Conservation (phyloP, 2,797 vertebrate genomes). For the Octomys mimax region DNA sequence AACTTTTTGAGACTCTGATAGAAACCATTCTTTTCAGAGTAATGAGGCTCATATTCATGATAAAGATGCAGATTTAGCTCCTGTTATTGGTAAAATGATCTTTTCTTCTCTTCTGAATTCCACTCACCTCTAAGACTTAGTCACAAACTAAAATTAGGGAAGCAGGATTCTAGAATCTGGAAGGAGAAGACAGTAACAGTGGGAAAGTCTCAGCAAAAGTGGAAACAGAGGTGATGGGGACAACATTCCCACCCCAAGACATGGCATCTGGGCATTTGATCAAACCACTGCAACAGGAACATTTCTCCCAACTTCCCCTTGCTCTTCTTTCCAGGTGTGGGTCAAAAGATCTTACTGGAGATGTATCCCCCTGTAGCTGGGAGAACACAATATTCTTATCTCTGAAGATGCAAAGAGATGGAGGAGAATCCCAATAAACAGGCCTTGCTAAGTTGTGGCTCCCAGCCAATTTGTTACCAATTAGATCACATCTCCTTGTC, state of each 20-base stretch:
- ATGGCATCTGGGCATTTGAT: not conserved
- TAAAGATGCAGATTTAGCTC: constrained; percentile 36
- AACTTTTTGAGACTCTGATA: constrained; percentile 38
- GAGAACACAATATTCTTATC: not conserved
- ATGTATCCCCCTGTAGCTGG: not conserved
- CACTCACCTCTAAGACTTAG: not conserved
- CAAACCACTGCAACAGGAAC: not conserved
- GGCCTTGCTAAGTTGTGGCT: not conserved
- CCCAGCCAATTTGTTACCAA: not conserved
- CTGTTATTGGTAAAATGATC: constrained; percentile 7
- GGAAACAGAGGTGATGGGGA: not conserved
- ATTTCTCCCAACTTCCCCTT: not conserved
- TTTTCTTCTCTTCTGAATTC: constrained; percentile 31
- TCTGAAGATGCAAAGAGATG: not conserved
- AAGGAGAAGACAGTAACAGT: not conserved
- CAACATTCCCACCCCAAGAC: not conserved
- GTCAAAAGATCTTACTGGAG: not conserved
- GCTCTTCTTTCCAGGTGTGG: not conserved
- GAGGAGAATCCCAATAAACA: not conserved
- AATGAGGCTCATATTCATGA: constrained; percentile 48
- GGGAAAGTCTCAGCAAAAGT: not conserved
- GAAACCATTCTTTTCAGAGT: constrained; percentile 47
- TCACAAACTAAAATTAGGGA: not conserved
- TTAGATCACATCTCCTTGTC: not conserved
- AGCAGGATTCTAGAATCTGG: constrained; percentile 28